Conservation (phyloP, 2,113 vertebrate species). For the Paramisgurnus dabryanus region DNA sequence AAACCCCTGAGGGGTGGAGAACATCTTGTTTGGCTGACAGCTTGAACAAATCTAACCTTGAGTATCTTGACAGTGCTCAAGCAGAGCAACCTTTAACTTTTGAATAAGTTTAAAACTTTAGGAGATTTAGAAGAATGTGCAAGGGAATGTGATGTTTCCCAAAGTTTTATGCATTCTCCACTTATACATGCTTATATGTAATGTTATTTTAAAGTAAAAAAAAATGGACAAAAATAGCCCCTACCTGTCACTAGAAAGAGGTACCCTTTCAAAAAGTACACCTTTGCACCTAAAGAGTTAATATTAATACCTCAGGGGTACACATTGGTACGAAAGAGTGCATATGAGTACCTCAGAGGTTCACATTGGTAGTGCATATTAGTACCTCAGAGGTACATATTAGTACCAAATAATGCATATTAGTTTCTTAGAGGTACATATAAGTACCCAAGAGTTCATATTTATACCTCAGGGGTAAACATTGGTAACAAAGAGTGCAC, state of each 20-base stretch:
- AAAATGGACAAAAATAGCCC: neutral
- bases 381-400: no score
- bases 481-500: no score
- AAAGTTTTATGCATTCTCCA: neutral
- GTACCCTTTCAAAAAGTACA: no score
- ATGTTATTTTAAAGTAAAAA: neutral
- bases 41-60: slow-evolving; percentile 21
- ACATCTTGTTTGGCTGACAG: slow-evolving; percentile 40
- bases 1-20: slow-evolving; percentile 10
- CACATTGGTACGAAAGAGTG: no score
- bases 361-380: no score
- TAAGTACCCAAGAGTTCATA: no score
- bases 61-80: slow-evolving; percentile 2
- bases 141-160: neutral
- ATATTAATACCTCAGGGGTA: no score
- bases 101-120: slow-evolving; percentile 12
- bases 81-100: slow-evolving; percentile 19
- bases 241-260: neutral
- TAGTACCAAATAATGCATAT: no score
- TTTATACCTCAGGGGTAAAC: no score
- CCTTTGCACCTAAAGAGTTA: no score
- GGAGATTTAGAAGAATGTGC: neutral
- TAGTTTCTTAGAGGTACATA: no score
- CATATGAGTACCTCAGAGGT: no score
- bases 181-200: neutral